Conservation (phyloP, 2,888 invertebrate genomes). For the Pimpla rufipes region DNA sequence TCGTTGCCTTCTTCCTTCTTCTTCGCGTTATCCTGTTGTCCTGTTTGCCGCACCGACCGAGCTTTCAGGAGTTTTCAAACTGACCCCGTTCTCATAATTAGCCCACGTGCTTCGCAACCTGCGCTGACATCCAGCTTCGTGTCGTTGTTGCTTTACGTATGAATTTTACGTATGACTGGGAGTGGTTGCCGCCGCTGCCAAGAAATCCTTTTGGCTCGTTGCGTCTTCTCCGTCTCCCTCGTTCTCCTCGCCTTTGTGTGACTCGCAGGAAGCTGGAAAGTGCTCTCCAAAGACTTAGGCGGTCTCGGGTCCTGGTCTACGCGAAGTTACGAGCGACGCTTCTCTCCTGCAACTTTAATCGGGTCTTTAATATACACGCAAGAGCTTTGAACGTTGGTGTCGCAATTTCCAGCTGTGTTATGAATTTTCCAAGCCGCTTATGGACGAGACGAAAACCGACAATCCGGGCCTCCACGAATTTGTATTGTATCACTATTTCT, state of each 20-base stretch:
- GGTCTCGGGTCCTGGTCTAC: not conserved
- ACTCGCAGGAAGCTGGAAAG: conserved; percentile 3
- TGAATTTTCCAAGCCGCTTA: not conserved
- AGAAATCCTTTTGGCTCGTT: conserved; percentile 39
- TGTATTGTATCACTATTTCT: not conserved
- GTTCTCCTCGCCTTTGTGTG: not conserved
- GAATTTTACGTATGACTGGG: conserved; percentile 14
- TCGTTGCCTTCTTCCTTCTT: not conserved
- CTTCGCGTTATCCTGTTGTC: not conserved
- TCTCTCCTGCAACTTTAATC: not conserved
- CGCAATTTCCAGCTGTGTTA: not conserved
- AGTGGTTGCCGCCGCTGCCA: conserved; percentile 25
- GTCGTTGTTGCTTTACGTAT: conserved; percentile 16
- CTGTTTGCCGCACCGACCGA: not conserved
- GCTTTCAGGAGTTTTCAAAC: conserved; percentile 48
- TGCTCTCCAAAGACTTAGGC: conserved; percentile 4
- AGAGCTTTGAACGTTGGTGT: not conserved
- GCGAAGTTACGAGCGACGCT: not conserved
- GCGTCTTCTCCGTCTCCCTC: not conserved
- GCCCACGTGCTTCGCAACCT: conserved; percentile 31
- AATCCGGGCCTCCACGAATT: not conserved
- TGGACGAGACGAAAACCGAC: not conserved
- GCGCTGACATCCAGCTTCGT: not conserved
- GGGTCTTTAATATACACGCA: not conserved
- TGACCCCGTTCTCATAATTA: conserved; percentile 47